Percentiles rank a stretch among this genome's conserved stretches.
These are phyloP conservation scores for Zootermopsis nevadensis DNA, from an alignment of 2,888 invertebrate genomes.

Conservation along the genomic window DNA sequence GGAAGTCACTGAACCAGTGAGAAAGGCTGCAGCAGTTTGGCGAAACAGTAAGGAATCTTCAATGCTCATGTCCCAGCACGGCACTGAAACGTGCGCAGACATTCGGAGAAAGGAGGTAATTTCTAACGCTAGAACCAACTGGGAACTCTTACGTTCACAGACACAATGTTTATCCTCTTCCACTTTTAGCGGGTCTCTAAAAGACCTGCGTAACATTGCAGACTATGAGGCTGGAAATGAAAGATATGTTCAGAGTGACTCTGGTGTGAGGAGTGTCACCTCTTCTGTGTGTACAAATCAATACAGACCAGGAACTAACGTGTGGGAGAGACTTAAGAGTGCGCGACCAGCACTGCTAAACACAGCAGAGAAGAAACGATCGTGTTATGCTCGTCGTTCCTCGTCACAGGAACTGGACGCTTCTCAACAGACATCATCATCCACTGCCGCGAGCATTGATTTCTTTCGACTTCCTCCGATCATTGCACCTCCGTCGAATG, in stretches of 20 bases:
- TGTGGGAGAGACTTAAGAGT: neutral
- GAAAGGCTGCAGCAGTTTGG: constrained; percentile 84
- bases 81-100: constrained; percentile 67
- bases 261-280: constrained; percentile 49
- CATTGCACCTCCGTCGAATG: constrained; percentile 70
- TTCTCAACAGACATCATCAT: constrained; percentile 63
- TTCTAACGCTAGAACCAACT: constrained; percentile 87
- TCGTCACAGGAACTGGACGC: constrained; percentile 73
- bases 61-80: constrained; percentile 72
- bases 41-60: constrained; percentile 75
- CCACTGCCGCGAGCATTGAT: constrained; percentile 64
- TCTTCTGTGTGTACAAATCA: constrained; percentile 43
- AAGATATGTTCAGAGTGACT: constrained; percentile 53
- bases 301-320: neutral
- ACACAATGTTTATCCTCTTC: constrained; percentile 61
- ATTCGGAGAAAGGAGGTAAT: constrained; percentile 85
- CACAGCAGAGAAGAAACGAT: constrained; percentile 53
- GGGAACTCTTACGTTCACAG: constrained; percentile 82
- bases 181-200: constrained; percentile 45
- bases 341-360: neutral
- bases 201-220: constrained; percentile 49
- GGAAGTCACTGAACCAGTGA: constrained; percentile 68
- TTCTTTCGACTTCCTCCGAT: constrained; percentile 76
- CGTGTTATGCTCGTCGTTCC: constrained; percentile 68
- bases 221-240: constrained; percentile 34